Evolutionary conservation across 2,797 vertebrate genomes (phyloP).

Genomic region (Alca torda): DNA sequence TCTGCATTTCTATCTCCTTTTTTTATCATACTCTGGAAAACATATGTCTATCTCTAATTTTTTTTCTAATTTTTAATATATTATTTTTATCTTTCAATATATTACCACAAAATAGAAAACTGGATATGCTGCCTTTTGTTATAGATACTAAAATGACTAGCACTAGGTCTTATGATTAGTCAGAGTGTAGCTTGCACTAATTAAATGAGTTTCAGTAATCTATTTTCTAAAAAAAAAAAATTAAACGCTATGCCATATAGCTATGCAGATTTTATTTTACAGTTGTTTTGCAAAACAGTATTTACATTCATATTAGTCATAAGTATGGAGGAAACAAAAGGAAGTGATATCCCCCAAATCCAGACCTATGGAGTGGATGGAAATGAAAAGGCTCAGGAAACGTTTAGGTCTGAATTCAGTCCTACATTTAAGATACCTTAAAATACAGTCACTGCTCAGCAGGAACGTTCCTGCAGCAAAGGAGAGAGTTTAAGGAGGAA

Average conservation of each 20-base stretch:
- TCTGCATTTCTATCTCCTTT: neutral
- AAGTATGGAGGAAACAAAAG: neutral
- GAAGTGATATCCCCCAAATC: neutral
- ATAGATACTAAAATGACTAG: neutral
- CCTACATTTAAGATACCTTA: neutral
- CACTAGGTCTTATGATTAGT: neutral
- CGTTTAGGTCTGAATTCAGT: neutral
- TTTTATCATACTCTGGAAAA: neutral
- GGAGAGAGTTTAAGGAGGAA: neutral
- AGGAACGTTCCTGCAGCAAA: neutral
- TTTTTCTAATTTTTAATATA: neutral
- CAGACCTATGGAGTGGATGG: neutral
- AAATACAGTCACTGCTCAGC: neutral
- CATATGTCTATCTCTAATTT: neutral
- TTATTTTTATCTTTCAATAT: neutral
- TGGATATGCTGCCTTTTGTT: neutral
- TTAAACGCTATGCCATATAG: neutral
- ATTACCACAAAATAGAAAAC: neutral
- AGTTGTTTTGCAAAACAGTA: neutral
- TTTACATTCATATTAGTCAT: neutral
- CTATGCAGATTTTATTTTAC: neutral
- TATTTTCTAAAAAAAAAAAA: neutral
- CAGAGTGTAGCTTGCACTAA: neutral
- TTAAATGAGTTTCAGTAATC: neutral
- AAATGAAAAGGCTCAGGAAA: neutral